Evolutionary conservation across 2,888 invertebrate genomes (phyloP).

Genomic region (Charanyca ferruginea): DNA sequence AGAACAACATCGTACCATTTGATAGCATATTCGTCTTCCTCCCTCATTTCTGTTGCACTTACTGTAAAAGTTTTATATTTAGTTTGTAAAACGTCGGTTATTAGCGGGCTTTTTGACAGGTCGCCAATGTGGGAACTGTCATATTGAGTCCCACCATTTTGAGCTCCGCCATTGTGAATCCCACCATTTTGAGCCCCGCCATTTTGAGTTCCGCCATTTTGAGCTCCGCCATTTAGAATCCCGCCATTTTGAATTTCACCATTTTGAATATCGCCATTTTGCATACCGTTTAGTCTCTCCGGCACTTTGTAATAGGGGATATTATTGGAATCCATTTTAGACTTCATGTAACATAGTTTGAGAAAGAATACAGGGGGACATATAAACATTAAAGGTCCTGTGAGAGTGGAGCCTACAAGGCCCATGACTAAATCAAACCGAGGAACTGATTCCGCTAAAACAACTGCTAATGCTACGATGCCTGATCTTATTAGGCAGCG

Average conservation of each 20-base stretch:
- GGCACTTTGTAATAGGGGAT: slow-evolving; percentile 2
- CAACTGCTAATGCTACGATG: slow-evolving; percentile 93
- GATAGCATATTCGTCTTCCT: slow-evolving; percentile 74
- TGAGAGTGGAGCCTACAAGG: slow-evolving; percentile 95
- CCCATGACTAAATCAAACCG: slow-evolving; percentile 97
- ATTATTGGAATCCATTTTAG: slow-evolving; percentile 58
- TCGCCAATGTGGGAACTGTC: slow-evolving; percentile 57
- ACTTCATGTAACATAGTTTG: slow-evolving; percentile 91
- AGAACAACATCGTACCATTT: slow-evolving; percentile 88
- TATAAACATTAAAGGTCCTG: slow-evolving; percentile 96
- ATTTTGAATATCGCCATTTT: slow-evolving; percentile 45
- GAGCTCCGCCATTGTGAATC: slow-evolving; percentile 54
- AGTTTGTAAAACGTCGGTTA: slow-evolving; percentile 68
- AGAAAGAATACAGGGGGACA: slow-evolving; percentile 96
- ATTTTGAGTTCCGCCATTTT: slow-evolving; percentile 62
- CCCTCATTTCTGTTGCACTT: slow-evolving; percentile 55
- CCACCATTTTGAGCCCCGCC: slow-evolving; percentile 27
- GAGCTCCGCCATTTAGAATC: slow-evolving; percentile 1
- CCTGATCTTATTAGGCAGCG: slow-evolving; percentile 94
- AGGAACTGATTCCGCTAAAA: slow-evolving; percentile 96
- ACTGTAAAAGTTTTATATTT: slow-evolving; percentile 80
- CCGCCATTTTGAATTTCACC: slow-evolving; percentile 26
- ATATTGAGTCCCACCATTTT: slow-evolving; percentile 51
- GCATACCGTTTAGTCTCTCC: slow-evolving; percentile 15
- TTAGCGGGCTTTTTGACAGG: slow-evolving; percentile 74